Conservation (phyloP, 23 tunicate genomes). For the Oikopleura albicans region DNA sequence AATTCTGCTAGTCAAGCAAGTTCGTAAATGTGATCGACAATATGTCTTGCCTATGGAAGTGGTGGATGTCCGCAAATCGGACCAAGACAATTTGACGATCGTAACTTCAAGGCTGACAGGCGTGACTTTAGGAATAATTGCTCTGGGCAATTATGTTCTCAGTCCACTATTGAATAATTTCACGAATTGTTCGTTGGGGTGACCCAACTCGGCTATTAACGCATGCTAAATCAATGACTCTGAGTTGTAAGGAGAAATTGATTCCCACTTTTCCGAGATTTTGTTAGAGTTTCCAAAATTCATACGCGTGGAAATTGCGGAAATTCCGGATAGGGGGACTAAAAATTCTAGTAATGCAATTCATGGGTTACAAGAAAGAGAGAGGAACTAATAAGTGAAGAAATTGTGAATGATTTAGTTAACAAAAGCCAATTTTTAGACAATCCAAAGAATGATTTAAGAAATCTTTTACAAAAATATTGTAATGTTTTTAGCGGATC, state of each 20-base stretch:
- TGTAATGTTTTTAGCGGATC: background rate
- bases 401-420: background rate
- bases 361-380: background rate
- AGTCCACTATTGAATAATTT: too few relatives aligned
- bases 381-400: background rate
- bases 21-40: background rate
- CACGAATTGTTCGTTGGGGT: background rate
- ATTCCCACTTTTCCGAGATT: background rate
- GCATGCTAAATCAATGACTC: background rate
- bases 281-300: background rate
- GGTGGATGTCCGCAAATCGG: too few relatives aligned
- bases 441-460: background rate
- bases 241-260: background rate
- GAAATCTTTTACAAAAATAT: background rate
- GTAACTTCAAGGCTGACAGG: too few relatives aligned
- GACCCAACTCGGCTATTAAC: background rate
- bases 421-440: background rate
- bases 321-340: background rate
- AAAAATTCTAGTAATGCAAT: background rate
- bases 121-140: too few relatives aligned
- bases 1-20: background rate
- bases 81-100: too few relatives aligned
- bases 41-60: too few relatives aligned
- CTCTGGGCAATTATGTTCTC: too few relatives aligned
- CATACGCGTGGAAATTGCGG: background rate